Conservation (phyloP, 2,888 invertebrate genomes). For the Sesia apiformis region DNA sequence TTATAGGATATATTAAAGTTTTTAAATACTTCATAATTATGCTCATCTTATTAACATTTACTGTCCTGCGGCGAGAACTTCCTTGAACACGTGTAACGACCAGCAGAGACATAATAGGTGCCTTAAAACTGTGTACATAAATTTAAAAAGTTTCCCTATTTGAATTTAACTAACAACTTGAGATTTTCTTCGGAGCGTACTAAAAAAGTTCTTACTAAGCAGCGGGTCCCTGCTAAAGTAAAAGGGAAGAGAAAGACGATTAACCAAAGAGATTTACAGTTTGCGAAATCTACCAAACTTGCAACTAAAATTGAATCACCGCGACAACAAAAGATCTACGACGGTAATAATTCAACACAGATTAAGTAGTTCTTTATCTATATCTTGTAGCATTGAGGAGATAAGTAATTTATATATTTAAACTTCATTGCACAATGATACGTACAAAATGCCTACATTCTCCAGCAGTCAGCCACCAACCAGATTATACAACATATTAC, state of each 20-base stretch:
- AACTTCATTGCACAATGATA: too few relatives aligned
- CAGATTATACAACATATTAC: too few relatives aligned
- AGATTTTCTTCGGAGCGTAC: slow-evolving; percentile 52
- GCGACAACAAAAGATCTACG: neutral
- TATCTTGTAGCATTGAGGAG: too few relatives aligned
- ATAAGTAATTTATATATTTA: too few relatives aligned
- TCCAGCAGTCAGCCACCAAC: too few relatives aligned
- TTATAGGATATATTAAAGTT: neutral
- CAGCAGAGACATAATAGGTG: slow-evolving; percentile 50
- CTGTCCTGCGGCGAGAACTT: slow-evolving; percentile 13
- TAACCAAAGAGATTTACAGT: slow-evolving; percentile 2
- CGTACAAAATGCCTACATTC: too few relatives aligned
- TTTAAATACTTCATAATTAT: neutral
- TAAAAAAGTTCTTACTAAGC: slow-evolving; percentile 51
- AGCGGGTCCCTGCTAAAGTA: slow-evolving; percentile 9
- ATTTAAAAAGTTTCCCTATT: slow-evolving; percentile 67
- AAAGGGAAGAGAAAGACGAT: neutral
- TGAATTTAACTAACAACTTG: slow-evolving; percentile 67
- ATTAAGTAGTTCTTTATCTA: too few relatives aligned
- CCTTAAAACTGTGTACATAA: slow-evolving; percentile 61
- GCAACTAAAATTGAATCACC: neutral
- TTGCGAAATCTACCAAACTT: neutral
- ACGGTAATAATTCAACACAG: too few relatives aligned
- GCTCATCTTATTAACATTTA: slow-evolving; percentile 8
- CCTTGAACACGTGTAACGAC: slow-evolving; percentile 29